Percentiles rank a stretch among this genome's conserved stretches.
Conservation (phyloP, 1,140 invertebrate species). For the Wasmannia auropunctata region DNA sequence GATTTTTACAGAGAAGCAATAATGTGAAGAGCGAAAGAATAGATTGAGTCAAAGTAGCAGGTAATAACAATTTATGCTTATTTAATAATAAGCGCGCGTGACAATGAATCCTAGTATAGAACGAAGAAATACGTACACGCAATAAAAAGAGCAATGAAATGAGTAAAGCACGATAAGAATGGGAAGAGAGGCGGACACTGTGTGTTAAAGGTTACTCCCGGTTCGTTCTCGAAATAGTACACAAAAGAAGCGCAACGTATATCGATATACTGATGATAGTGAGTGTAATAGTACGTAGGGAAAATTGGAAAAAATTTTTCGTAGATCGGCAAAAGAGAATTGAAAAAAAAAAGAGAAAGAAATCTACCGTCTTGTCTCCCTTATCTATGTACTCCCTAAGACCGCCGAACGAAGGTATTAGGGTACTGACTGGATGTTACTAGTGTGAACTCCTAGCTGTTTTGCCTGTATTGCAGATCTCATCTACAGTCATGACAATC, state of each 20-base stretch:
- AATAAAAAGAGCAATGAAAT: constrained; percentile 1
- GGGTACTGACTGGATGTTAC: constrained; percentile 85
- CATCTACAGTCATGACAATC: constrained; percentile 85
- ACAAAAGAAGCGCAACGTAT: constrained; percentile 20
- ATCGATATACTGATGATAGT: not conserved
- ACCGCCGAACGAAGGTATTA: constrained; percentile 82
- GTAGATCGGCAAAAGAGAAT: constrained; percentile 3
- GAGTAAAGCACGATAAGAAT: constrained; percentile 8
- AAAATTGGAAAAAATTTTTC: not conserved
- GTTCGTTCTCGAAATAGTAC: constrained; percentile 19
- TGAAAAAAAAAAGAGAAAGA: constrained; percentile 5
- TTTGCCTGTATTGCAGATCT: constrained; percentile 84
- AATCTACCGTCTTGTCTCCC: constrained; percentile 60
- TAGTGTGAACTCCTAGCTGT: constrained; percentile 84
- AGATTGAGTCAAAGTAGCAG: constrained; percentile 32
- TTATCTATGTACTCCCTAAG: constrained; percentile 86
- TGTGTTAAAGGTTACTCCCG: not conserved
- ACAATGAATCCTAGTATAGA: not conserved
- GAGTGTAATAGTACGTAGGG: not conserved
- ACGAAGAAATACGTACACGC: not conserved
- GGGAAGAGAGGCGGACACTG: constrained; percentile 7
- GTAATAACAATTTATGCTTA: constrained; percentile 34
- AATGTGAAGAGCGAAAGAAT: constrained; percentile 31
- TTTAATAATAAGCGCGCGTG: constrained; percentile 15
- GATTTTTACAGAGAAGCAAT: constrained; percentile 18